Percentiles rank a stretch among this genome's conserved stretches.
Conservation (phyloP, 1,140 invertebrate species). For the Frieseomelitta varia region DNA sequence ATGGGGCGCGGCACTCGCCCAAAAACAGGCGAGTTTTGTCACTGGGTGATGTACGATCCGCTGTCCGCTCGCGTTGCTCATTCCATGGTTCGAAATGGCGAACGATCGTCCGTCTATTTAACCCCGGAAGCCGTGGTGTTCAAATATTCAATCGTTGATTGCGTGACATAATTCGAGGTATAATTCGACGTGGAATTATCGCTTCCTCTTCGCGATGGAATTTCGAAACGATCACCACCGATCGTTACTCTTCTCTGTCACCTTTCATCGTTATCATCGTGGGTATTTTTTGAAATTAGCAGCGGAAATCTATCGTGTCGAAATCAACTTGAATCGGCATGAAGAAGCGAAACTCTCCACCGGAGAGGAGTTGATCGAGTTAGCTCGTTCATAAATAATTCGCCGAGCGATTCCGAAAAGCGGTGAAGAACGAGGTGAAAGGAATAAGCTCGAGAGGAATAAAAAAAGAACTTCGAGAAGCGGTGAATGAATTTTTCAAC, state of each 20-base stretch:
- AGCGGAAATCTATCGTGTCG: background rate
- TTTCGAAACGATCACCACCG: no score
- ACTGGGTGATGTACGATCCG: conserved; percentile 65
- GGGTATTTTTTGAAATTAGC: no score
- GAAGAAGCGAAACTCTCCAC: background rate
- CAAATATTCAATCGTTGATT: background rate
- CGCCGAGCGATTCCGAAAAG: background rate
- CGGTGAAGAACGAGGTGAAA: background rate
- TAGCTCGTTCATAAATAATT: background rate
- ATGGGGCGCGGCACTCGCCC: conserved; percentile 51
- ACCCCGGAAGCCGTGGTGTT: background rate
- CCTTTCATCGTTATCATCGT: no score
- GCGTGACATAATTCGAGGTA: no score
- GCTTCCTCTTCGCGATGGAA: no score
- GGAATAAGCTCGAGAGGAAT: background rate
- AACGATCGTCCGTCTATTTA: conserved; percentile 49
- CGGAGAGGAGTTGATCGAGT: background rate
- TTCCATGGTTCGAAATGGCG: conserved; percentile 10
- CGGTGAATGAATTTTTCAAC: background rate
- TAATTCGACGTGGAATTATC: no score
- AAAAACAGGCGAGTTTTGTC: conserved; percentile 71
- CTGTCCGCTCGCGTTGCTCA: conserved; percentile 36
- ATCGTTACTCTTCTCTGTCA: no score
- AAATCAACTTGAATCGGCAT: background rate
- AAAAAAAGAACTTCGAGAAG: background rate